Evolutionary conservation across 2,888 invertebrate species (phyloP).

Genomic region (Erebia epiphron): DNA sequence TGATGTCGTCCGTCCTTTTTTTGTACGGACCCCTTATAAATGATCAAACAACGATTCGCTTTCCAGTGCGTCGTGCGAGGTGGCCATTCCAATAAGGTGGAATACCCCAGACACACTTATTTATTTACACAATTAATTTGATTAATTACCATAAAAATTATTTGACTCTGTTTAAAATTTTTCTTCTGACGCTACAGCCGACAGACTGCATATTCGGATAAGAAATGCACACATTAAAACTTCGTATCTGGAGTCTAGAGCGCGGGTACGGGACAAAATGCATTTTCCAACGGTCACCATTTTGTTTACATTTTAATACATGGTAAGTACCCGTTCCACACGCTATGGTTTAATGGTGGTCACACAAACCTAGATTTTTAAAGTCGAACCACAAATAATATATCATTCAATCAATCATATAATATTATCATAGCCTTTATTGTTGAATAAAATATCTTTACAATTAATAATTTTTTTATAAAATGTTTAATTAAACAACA

Average conservation of each 20-base stretch:
- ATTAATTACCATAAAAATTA: background rate
- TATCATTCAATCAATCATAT: no score
- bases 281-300: slow-evolving; percentile 31
- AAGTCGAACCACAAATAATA: background rate
- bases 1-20: no score
- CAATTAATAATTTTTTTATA: no score
- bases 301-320: slow-evolving; percentile 16
- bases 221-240: slow-evolving; percentile 74
- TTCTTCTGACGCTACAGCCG: slow-evolving; percentile 49
- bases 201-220: slow-evolving; percentile 69
- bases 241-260: slow-evolving; percentile 52
- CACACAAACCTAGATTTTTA: background rate
- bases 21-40: no score
- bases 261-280: slow-evolving; percentile 31
- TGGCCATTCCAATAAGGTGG: no score
- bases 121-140: no score
- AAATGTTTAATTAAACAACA: no score
- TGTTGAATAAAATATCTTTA: no score
- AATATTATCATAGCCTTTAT: no score
- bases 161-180: slow-evolving; percentile 15
- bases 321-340: background rate
- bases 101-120: no score
- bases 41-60: no score
- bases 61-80: no score
- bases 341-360: background rate